Base-by-base conservation (phyloP, 2,888 invertebrate species). In the Leptarthrus brevirostris region DNA sequence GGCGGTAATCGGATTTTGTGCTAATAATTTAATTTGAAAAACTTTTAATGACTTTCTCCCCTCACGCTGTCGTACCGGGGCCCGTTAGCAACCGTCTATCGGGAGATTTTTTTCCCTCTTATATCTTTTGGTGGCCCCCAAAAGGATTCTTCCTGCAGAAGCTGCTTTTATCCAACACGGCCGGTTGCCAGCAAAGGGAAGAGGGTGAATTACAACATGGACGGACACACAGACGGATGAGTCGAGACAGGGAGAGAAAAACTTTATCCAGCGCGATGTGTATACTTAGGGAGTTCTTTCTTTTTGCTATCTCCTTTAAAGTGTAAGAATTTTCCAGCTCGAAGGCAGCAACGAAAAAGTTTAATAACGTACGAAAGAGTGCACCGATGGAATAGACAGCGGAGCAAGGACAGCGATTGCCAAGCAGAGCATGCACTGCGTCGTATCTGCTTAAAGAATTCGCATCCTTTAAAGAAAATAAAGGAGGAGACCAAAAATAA, bases 21-120 rank as follows among this genome's bases (percentile, higher is more conserved):
- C 77, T 75, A 77, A 77, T 77, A 77, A 77, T 77, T 77, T 77
- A 77, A 77, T 77, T 77, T 77, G 77, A 75, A 77, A 77, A 77
- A 77, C 66, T 77, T 77, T 77, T 77, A 77, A 77, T 77, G 74
- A 75, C 77, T 77, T 77, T 76, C 73, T 58, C 34, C 24, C 30
- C 52, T 26, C 5, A 12, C 5, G 18, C 49, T 49, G 10, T 1
- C 18, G 18, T 53, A 22, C 3, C 53, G 20, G 22, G 53, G 53
- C 8, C 1, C 14, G 26, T 4, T 44, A n/a, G 26, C 53, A 5
- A 22, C 53, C 16, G 20, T 53, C 12, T 61, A 40, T 61, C 40
- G 24, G 5, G 61, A 20, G 61, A 40, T 12, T 36, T 36, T 18
- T 61, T n/a, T n/a, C 36, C 22, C n/a, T 61, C 30, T 61, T 36